Evolutionary conservation across 2,113 vertebrate genomes (phyloP), one percentile per base, ranked within the genome.

Genomic region (Ageneiosus marmoratus): DNA sequence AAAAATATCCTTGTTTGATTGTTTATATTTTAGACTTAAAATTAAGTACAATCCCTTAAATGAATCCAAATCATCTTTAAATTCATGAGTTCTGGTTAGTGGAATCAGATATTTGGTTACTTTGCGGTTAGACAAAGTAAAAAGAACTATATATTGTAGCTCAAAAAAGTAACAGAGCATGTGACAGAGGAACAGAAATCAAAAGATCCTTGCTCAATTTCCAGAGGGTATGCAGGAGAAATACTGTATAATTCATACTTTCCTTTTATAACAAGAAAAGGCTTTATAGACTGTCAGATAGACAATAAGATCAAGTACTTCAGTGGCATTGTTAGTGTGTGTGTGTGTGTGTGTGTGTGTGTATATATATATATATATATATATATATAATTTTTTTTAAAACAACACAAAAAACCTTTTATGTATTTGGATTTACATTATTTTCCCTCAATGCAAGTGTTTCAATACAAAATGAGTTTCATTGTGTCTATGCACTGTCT

Each of bases 131-230:
- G 22, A 44, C 20, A 70, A n/a, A n/a, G n/a, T 44, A 70, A 32
- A 20, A 13, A 6, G 6, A 29, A 16, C 50, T 20, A 18, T 0
- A n/a, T n/a, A n/a, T n/a, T n/a, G n/a, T n/a, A 50, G 41, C 18
- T 41, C 20, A n/a, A 70, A 32, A 32, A 34, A 4, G 32, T 70
- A 29, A 60, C 37, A 72, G 53, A 48, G 67, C 56, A 12, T 73
- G 80, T 48, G 50, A 70, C 15, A 29, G 18, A 72, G 51, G 51
- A 81, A 46, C 51, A 72, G 67, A 41, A 58, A 81, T 69, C 51
- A 32, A 24, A 69, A 73, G 29, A 60, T 27, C n/a, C 67, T 58
- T 73, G 53, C 48, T 73, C 67, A 46, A 65, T 82, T 82, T 73
- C n/a, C 29, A 34, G n/a, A 41, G 2, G 20, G 5, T 60, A 34